Conservation (phyloP, 2,888 invertebrate species). For the Hymenopus coronatus region DNA sequence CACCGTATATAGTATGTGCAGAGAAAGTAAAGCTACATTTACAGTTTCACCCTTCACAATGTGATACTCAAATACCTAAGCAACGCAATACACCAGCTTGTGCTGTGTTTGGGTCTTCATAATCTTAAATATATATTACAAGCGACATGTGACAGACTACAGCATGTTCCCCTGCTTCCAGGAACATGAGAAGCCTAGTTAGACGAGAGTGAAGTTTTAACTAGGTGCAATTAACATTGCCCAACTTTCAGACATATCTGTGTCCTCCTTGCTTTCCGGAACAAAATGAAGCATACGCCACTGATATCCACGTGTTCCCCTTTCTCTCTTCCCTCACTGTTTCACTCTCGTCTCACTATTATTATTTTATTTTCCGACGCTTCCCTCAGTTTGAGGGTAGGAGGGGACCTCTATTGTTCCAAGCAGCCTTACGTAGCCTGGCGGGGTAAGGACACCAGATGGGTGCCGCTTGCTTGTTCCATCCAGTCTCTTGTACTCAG, state of each 20-base stretch:
- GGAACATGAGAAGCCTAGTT: background rate
- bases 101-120: no score
- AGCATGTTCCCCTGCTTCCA: background rate
- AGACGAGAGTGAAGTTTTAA: background rate
- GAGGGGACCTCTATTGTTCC: background rate
- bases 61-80: no score
- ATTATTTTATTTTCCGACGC: background rate
- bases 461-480: background rate
- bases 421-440: background rate
- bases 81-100: no score
- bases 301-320: background rate
- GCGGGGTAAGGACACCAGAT: background rate
- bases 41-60: no score
- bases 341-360: background rate
- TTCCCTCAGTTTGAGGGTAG: background rate
- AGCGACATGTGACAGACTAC: background rate
- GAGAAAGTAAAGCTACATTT: no score
- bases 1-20: no score
- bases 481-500: constrained; percentile 12
- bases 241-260: background rate
- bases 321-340: background rate
- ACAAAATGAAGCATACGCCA: background rate
- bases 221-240: background rate
- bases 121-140: background rate
- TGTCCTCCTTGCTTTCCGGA: background rate